These are phyloP conservation scores for Willisornis vidua DNA, from an alignment of 2,113 vertebrate genomes.

Conservation along the genomic window DNA sequence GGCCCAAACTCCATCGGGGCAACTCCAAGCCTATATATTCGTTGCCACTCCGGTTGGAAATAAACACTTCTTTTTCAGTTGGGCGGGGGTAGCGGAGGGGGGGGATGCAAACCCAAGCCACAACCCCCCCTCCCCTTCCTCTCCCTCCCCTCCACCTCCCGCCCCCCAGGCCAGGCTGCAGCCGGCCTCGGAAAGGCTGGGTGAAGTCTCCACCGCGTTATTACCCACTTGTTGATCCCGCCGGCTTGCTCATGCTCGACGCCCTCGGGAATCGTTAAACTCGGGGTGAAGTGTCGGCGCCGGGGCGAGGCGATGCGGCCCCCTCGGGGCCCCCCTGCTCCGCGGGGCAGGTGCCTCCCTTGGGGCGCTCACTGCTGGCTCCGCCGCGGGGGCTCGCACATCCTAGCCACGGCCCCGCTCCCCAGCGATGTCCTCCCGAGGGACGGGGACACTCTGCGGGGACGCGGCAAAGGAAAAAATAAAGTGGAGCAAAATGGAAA, in stretches of 20 bases:
- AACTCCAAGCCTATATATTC: neutral
- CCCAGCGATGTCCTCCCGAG: neutral
- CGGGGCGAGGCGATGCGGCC: conserved; percentile 14
- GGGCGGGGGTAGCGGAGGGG: neutral
- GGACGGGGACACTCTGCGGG: neutral
- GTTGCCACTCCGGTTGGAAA: neutral
- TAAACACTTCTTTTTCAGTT: neutral
- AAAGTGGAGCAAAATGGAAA: neutral
- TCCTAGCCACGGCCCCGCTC: neutral
- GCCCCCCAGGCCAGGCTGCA: neutral
- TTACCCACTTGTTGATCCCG: conserved; percentile 98
- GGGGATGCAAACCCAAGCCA: neutral
- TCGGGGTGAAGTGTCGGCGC: conserved; percentile 61
- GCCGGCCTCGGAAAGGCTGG: neutral
- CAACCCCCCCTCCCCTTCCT: neutral
- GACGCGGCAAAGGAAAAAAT: neutral
- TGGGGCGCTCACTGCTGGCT: conserved; percentile 50
- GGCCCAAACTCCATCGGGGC: neutral
- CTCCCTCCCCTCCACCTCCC: neutral
- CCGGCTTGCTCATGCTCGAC: conserved; percentile 93
- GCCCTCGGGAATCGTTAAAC: conserved; percentile 25
- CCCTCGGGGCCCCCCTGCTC: neutral
- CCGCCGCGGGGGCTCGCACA: neutral
- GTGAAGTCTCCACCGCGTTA: conserved; percentile 31
- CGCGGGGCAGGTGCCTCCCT: conserved; percentile 37